phyloP scores from a whole-genome alignment of 1,140 invertebrate species.

The Zaprionus africanus region DNA sequence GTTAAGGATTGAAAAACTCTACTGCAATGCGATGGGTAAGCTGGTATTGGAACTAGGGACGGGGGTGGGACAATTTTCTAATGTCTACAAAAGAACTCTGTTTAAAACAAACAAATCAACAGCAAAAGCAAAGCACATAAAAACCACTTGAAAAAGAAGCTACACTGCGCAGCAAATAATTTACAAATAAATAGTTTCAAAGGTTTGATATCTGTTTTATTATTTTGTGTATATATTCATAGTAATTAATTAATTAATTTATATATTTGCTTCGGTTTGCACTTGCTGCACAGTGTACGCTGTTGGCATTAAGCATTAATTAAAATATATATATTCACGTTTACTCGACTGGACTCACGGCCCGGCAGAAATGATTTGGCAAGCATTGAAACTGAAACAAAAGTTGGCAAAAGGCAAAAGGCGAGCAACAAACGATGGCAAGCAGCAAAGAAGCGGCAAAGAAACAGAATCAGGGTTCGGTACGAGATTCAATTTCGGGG shows the following conservation, averaged over 20 bases:
- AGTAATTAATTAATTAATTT: neutral
- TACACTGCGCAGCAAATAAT: conserved; percentile 23
- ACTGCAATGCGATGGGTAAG: conserved; percentile 17
- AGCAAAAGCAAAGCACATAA: conserved; percentile 53
- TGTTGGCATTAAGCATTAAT: conserved; percentile 47
- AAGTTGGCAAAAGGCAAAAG: conserved; percentile 75
- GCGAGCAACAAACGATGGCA: conserved; percentile 76
- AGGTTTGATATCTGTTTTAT: too few relatives aligned
- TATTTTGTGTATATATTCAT: too few relatives aligned
- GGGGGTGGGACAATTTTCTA: neutral
- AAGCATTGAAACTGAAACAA: conserved; percentile 56
- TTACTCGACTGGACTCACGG: conserved; percentile 60
- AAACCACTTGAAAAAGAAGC: conserved; percentile 31
- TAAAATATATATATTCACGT: conserved; percentile 48
- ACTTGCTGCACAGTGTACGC: conserved; percentile 35
- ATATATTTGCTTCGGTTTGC: neutral
- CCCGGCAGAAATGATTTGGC: conserved; percentile 59
- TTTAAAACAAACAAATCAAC: conserved; percentile 80
- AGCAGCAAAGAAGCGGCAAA: conserved; percentile 65
- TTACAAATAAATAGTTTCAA: too few relatives aligned
- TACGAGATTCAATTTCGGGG: conserved; percentile 38
- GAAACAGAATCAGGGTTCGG: conserved; percentile 60
- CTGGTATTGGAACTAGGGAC: conserved; percentile 14
- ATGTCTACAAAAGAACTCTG: conserved; percentile 56
- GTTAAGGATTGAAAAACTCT: conserved; percentile 42